A percentile compares a stretch with the other conserved stretches of the same genome.
These are phyloP conservation scores for Physocephala rufipes DNA, from an alignment of 2,888 invertebrate species.

Conservation along the genomic window DNA sequence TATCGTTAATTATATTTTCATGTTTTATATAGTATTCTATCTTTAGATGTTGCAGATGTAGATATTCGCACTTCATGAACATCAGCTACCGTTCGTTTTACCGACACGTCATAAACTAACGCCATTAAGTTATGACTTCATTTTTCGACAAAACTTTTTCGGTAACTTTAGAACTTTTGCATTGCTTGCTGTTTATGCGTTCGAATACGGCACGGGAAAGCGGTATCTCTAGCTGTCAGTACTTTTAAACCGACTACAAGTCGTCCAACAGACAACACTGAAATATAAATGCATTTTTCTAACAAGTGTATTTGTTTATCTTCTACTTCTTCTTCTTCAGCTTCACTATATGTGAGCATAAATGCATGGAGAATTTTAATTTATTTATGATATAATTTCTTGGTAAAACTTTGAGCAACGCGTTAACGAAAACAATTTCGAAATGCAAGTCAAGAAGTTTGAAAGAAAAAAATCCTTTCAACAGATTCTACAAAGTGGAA, in stretches of 20 bases:
- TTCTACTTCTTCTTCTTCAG: conserved; percentile 25
- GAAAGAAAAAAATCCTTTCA: too few relatives aligned
- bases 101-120: conserved; percentile 35
- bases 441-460: too few relatives aligned
- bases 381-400: too few relatives aligned
- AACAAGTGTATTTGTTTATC: conserved; percentile 37
- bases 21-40: too few relatives aligned
- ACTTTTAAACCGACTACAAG: background rate
- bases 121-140: conserved; percentile 40
- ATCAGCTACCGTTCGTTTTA: background rate
- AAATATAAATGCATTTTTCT: conserved; percentile 34
- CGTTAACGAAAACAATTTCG: too few relatives aligned
- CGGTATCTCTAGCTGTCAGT: too few relatives aligned
- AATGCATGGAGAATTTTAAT: too few relatives aligned
- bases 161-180: conserved; percentile 33
- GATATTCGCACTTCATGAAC: background rate
- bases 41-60: background rate
- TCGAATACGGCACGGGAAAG: background rate
- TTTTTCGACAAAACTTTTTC: conserved; percentile 37
- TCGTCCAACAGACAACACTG: background rate
- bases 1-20: too few relatives aligned
- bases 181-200: conserved; percentile 10
- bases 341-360: conserved; percentile 23
- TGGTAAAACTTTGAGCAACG: too few relatives aligned
- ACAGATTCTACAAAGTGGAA: too few relatives aligned